Evolutionary conservation across 1,140 invertebrate species (phyloP), one percentile per base, ranked within the genome.

Genomic region (Sinella curviseta): DNA sequence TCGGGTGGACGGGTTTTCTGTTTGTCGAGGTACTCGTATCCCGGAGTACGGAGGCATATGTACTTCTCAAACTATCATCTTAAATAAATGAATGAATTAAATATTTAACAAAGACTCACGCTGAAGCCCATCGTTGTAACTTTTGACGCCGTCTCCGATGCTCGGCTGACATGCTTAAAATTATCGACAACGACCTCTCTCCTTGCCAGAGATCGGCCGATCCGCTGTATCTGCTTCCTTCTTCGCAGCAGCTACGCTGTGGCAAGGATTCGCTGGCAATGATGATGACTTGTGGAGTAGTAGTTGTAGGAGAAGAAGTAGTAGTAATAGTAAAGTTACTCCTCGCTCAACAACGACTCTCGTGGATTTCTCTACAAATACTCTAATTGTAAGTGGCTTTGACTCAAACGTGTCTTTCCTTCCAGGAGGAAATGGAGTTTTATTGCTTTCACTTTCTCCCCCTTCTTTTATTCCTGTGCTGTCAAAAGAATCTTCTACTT

Each of bases 81-180:
- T n/a, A n/a, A n/a, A n/a, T n/a, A n/a, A n/a, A n/a, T n/a, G n/a
- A n/a, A n/a, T n/a, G n/a, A n/a, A n/a, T n/a, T n/a, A n/a, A n/a
- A n/a, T n/a, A n/a, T n/a, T n/a, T n/a, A n/a, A n/a, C n/a, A n/a
- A n/a, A n/a, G n/a, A 82, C 81, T 82, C 60, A 82, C 81, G 81
- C 81, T 54, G 81, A 82, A 80, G 81, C 81, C 81, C 81, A 82
- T 78, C 81, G 73, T 70, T 82, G 81, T 0, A 82, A 75, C n/a
- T 75, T 75, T 36, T 48, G 74, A 54, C 74, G 74, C 1, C 74
- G 74, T 75, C 39, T 75, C 26, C 74, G 34, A 54, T 75, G 74
- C 39, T 36, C 74, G 17, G 34, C 74, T 54, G 74, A 75, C 74
- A 75, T 75, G 17, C 26, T 70, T 70, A 8, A 17, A 17, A 70